These are phyloP conservation scores for Drosophila arawakana DNA, from an alignment of 1,140 invertebrate species.

Conservation along the genomic window DNA sequence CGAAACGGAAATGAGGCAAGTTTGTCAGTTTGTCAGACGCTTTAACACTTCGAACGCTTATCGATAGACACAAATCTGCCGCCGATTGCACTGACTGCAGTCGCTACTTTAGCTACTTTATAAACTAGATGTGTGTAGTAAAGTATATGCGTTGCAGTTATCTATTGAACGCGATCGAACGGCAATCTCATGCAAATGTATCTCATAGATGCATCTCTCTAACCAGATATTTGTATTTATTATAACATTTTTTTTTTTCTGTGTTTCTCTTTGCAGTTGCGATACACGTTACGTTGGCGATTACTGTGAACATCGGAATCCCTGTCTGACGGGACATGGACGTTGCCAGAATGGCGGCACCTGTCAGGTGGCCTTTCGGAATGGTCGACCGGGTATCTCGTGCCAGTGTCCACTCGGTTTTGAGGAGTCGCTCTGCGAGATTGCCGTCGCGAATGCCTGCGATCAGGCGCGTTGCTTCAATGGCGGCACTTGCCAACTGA, in stretches of 20 bases:
- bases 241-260: conserved; percentile 8
- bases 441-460: conserved; percentile 94
- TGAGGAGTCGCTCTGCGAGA: conserved; percentile 96
- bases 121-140: conserved; percentile 38
- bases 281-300: conserved; percentile 95
- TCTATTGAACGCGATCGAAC: conserved; percentile 19
- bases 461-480: conserved; percentile 94
- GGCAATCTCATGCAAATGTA: conserved; percentile 16
- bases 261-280: conserved; percentile 90
- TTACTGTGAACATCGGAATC: conserved; percentile 96
- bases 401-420: conserved; percentile 96
- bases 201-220: conserved; percentile 27
- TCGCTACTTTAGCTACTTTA: conserved; percentile 18
- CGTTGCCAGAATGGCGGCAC: conserved; percentile 97
- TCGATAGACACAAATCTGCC: conserved; percentile 50
- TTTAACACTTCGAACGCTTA: conserved; percentile 69
- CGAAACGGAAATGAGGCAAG: conserved; percentile 69
- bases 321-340: conserved; percentile 92
- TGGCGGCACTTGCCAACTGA: conserved; percentile 93
- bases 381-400: conserved; percentile 90
- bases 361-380: conserved; percentile 89
- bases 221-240: conserved; percentile 7
- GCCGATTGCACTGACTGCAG: conserved; percentile 26
- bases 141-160: conserved; percentile 23
- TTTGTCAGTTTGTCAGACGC: conserved; percentile 65